phyloP scores from a whole-genome alignment of 2,888 invertebrate genomes.

The Acleris emargana region DNA sequence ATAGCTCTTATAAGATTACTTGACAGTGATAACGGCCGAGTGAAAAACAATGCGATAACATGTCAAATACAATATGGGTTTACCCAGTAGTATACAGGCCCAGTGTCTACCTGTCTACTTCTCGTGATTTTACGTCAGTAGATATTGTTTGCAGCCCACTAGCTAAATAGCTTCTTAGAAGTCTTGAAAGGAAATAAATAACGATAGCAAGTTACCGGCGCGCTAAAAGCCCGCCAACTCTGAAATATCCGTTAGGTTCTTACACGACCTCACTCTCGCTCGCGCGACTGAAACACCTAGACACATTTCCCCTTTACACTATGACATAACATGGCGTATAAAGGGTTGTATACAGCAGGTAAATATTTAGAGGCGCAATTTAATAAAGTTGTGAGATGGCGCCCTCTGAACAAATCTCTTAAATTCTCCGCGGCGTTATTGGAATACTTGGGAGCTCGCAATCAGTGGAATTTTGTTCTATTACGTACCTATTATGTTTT shows the following conservation, averaged over 20 bases:
- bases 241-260: conserved; percentile 43
- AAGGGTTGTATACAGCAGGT: conserved; percentile 8
- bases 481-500: conserved; percentile 32
- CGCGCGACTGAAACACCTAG: conserved; percentile 33
- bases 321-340: not conserved
- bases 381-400: conserved; percentile 32
- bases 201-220: conserved; percentile 41
- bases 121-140: conserved; percentile 7
- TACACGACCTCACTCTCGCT: conserved; percentile 32
- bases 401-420: conserved; percentile 41
- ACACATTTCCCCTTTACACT: conserved; percentile 20
- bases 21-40: too few relatives aligned
- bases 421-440: conserved; percentile 46
- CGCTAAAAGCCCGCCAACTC: conserved; percentile 46
- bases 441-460: conserved; percentile 43
- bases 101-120: not conserved
- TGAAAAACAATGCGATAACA: too few relatives aligned
- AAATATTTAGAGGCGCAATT: conserved; percentile 24
- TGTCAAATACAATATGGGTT: too few relatives aligned
- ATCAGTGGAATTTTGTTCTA: conserved; percentile 43
- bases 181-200: conserved; percentile 46
- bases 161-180: conserved; percentile 39
- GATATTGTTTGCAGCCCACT: conserved; percentile 22
- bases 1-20: too few relatives aligned
- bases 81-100: too few relatives aligned